Evolutionary conservation across 1,140 invertebrate species (phyloP).

Genomic region (Lysiphlebus fabarum): DNA sequence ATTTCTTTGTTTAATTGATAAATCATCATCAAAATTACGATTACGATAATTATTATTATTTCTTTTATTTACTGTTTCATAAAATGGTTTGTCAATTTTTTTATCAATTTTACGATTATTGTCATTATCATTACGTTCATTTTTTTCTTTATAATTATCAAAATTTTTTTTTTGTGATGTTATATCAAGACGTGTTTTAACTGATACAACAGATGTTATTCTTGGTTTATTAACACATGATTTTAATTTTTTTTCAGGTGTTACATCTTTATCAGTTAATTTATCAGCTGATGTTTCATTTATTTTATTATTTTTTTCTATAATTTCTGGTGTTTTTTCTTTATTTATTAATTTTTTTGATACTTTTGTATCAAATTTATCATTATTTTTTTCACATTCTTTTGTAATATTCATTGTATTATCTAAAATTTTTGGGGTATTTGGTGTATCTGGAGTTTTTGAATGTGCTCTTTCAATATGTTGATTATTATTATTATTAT

Average conservation of each 20-base stretch:
- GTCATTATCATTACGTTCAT: conserved; percentile 19
- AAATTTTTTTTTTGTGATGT: conserved; percentile 38
- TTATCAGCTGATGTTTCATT: conserved; percentile 6
- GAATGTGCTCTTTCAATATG: background rate
- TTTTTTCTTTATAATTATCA: conserved; percentile 31
- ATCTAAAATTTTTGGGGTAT: background rate
- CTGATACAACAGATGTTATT: conserved; percentile 48
- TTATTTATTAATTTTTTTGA: background rate
- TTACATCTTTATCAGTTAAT: conserved; percentile 21
- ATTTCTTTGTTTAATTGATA: conserved; percentile 23
- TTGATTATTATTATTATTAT: background rate
- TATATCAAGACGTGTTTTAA: conserved; percentile 43
- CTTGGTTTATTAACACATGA: conserved; percentile 46
- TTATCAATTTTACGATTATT: conserved; percentile 29
- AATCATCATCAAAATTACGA: conserved; percentile 23
- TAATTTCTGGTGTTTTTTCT: background rate
- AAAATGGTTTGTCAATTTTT: conserved; percentile 26
- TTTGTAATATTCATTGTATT: background rate
- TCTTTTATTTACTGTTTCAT: conserved; percentile 22
- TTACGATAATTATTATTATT: conserved; percentile 28
- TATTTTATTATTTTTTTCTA: conserved; percentile 6
- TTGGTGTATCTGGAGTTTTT: background rate
- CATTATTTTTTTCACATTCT: background rate
- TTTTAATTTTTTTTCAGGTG: conserved; percentile 34
- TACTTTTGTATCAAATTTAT: background rate